Evolutionary conservation across 2,113 vertebrate genomes (phyloP).

Genomic region (Pomatorhinus ruficollis): DNA sequence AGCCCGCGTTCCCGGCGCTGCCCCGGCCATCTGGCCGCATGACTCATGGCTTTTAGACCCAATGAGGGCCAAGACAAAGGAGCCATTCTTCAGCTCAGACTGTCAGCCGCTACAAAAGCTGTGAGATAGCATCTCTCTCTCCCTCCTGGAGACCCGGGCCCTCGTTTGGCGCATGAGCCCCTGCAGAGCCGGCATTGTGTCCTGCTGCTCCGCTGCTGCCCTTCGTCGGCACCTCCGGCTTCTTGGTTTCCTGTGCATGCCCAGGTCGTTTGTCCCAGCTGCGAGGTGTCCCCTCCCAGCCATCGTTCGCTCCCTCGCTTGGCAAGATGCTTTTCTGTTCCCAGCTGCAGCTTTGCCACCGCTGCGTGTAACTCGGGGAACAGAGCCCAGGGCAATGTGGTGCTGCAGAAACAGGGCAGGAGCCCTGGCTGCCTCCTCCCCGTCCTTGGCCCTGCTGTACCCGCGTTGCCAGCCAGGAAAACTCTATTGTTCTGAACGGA

Average conservation of each 20-base stretch:
- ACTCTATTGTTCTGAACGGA: not conserved
- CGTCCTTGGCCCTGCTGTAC: not conserved
- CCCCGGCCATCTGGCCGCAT: constrained; percentile 3
- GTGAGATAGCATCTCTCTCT: not conserved
- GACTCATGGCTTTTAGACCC: constrained; percentile 1
- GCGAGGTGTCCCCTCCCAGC: not conserved
- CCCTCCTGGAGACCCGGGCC: not conserved
- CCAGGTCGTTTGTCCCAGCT: not conserved
- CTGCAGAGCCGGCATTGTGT: not conserved
- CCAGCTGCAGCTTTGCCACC: not conserved
- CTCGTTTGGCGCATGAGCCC: accelerated
- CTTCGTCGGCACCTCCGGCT: not conserved
- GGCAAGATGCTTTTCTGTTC: not conserved
- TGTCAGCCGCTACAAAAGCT: not conserved
- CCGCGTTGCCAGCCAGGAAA: not conserved
- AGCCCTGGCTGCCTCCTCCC: not conserved
- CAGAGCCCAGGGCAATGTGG: not conserved
- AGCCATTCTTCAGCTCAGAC: not conserved
- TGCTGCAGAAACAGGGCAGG: not conserved
- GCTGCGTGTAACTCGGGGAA: accelerated
- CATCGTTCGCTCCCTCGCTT: not conserved
- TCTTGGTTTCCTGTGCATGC: not conserved
- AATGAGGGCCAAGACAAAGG: not conserved
- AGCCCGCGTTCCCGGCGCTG: accelerated
- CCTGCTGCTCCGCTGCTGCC: not conserved